phyloP scores from a whole-genome alignment of 2,113 vertebrate species.

The Crypturellus undulatus region DNA sequence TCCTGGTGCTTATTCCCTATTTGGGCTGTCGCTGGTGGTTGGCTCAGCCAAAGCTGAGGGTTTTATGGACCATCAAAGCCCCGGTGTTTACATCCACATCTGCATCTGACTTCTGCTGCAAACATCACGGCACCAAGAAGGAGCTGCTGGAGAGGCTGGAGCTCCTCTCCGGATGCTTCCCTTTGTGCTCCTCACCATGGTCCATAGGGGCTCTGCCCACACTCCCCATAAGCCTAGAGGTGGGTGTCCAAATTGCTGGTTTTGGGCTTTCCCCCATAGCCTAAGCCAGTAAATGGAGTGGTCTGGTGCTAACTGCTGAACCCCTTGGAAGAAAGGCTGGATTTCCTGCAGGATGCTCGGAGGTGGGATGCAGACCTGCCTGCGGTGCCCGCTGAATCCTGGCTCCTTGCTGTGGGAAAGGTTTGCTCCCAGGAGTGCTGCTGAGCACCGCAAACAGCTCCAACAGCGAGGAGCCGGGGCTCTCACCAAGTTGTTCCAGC shows the following conservation, averaged over 20 bases:
- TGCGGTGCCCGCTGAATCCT: neutral
- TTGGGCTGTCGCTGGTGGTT: neutral
- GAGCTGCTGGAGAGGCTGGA: neutral
- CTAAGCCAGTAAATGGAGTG: fast-evolving
- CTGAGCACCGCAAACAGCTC: fast-evolving
- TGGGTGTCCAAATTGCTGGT: fast-evolving
- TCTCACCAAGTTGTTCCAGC: neutral
- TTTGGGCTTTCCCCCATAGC: neutral
- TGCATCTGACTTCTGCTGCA: neutral
- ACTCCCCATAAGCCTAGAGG: neutral
- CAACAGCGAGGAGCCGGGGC: neutral
- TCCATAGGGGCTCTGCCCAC: neutral
- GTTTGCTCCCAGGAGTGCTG: neutral
- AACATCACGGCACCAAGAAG: neutral
- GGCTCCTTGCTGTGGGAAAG: fast-evolving
- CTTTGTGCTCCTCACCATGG: neutral
- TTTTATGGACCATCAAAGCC: neutral
- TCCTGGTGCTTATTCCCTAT: neutral
- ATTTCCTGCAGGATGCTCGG: neutral
- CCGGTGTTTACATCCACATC: neutral
- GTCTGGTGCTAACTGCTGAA: fast-evolving
- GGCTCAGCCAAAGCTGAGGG: neutral
- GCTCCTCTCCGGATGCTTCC: neutral
- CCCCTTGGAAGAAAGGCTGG: neutral
- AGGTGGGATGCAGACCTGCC: neutral